phyloP scores from a whole-genome alignment of 2,797 vertebrate genomes.

The Halcyon chelicuti region DNA sequence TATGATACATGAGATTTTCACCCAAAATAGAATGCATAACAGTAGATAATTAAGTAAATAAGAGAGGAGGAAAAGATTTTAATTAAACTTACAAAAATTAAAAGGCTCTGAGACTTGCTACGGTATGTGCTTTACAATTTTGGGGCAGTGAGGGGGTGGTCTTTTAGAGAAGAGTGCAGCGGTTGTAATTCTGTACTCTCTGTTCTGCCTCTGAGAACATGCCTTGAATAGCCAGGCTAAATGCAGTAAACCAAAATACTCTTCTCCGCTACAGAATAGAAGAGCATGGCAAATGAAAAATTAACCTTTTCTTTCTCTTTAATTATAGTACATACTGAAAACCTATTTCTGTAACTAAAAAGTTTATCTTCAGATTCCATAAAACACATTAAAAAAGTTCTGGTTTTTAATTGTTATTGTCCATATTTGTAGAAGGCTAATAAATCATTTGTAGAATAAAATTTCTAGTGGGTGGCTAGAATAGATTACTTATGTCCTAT shows the following conservation, averaged over 20 bases:
- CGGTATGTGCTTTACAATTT: not conserved
- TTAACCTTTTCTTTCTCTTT: not conserved
- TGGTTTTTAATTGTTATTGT: not conserved
- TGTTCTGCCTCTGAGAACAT: not conserved
- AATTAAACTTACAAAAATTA: not conserved
- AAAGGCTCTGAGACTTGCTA: not conserved
- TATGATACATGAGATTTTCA: not conserved
- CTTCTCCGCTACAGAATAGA: not conserved
- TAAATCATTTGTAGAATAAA: not conserved
- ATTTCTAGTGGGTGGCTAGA: not conserved
- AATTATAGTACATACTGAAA: not conserved
- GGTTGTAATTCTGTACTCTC: not conserved
- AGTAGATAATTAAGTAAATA: constrained; percentile 9
- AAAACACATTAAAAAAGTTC: not conserved
- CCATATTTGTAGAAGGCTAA: not conserved
- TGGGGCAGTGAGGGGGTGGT: not conserved
- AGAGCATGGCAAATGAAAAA: not conserved
- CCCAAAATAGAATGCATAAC: not conserved
- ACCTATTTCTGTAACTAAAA: not conserved
- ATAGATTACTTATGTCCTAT: not conserved
- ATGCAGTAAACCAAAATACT: not conserved
- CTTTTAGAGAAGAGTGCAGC: not conserved
- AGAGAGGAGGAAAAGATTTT: constrained; percentile 10
- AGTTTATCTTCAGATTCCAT: not conserved
- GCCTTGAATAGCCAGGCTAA: not conserved